Evolutionary conservation across 2,888 invertebrate species (phyloP).

Genomic region (Boloria euphrosyne): DNA sequence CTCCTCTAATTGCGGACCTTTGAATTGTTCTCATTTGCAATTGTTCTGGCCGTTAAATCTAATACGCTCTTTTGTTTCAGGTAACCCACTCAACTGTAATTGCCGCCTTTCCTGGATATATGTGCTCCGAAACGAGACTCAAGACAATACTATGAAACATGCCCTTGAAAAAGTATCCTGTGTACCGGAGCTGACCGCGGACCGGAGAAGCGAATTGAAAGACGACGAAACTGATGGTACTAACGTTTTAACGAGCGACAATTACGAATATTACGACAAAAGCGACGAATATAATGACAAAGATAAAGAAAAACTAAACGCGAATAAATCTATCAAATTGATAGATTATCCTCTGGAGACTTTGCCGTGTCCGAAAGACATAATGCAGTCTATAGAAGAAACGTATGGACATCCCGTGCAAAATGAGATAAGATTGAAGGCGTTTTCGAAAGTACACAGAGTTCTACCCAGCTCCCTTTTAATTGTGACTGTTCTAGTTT

Average conservation of each 20-base stretch:
- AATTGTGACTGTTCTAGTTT: slow-evolving; percentile 49
- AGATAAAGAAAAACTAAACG: slow-evolving; percentile 52
- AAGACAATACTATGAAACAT: slow-evolving; percentile 84
- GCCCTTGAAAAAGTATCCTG: slow-evolving; percentile 89
- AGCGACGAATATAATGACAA: slow-evolving; percentile 62
- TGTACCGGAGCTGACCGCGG: slow-evolving; percentile 76
- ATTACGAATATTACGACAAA: slow-evolving; percentile 73
- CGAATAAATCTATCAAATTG: slow-evolving; percentile 63
- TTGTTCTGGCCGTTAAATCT: slow-evolving; percentile 33
- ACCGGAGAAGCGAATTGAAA: slow-evolving; percentile 58
- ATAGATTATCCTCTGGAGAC: slow-evolving; percentile 68
- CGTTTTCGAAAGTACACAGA: slow-evolving; percentile 60
- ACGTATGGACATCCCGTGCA: slow-evolving; percentile 74
- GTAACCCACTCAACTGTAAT: slow-evolving; percentile 92
- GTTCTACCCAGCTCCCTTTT: slow-evolving; percentile 54
- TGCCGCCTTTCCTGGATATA: slow-evolving; percentile 92
- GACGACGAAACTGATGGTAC: slow-evolving; percentile 54
- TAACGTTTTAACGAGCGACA: slow-evolving; percentile 63
- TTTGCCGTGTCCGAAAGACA: slow-evolving; percentile 76
- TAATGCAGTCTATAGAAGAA: slow-evolving; percentile 71
- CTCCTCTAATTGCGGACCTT: slow-evolving; percentile 30
- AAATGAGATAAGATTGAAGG: slow-evolving; percentile 75
- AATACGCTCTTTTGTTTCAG: slow-evolving; percentile 72
- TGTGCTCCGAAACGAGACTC: slow-evolving; percentile 87
- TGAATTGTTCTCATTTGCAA: slow-evolving; percentile 34